Percentiles rank a stretch among this genome's conserved stretches.
Conservation (phyloP, 2,797 vertebrate genomes). For the Geotrypetes seraphini region DNA sequence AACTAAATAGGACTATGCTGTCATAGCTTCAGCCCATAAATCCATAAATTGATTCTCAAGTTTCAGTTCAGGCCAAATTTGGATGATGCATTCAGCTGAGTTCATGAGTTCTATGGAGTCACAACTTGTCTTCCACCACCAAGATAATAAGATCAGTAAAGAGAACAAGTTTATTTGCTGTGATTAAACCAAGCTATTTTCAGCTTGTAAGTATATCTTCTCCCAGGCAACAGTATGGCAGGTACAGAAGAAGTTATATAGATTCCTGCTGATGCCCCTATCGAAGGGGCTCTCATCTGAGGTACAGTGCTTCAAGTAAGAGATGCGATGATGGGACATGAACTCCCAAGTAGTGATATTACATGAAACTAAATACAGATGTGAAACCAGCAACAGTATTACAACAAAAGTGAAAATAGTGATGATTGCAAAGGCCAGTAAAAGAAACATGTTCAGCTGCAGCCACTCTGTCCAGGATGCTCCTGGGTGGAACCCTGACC, state of each 20-base stretch:
- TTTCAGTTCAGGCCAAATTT: too few species aligned
- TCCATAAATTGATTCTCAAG: too few species aligned
- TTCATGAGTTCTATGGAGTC: too few species aligned
- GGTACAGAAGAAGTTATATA: slow-evolving; percentile 85
- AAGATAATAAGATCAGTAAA: too few species aligned
- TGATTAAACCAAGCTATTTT: slow-evolving; percentile 51
- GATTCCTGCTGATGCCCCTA: slow-evolving; percentile 70
- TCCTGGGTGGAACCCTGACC: slow-evolving; percentile 73
- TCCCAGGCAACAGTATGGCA: slow-evolving; percentile 76
- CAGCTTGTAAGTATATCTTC: slow-evolving; percentile 67
- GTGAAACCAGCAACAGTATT: slow-evolving; percentile 73
- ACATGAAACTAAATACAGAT: slow-evolving; percentile 83
- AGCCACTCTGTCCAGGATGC: slow-evolving; percentile 70
- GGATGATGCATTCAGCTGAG: too few species aligned
- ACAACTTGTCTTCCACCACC: too few species aligned
- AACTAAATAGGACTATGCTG: too few species aligned
- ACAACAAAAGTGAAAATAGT: slow-evolving; percentile 55
- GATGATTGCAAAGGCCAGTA: slow-evolving; percentile 57
- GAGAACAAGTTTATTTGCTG: too few species aligned
- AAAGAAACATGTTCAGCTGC: slow-evolving; percentile 57
- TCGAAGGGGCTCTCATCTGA: slow-evolving; percentile 82
- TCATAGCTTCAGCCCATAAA: too few species aligned
- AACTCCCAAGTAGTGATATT: slow-evolving; percentile 96
- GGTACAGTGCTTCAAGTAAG: slow-evolving; percentile 80
- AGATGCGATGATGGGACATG: slow-evolving; percentile 83